phyloP scores from a whole-genome alignment of 2,113 vertebrate species.

The Taxidea taxus region DNA sequence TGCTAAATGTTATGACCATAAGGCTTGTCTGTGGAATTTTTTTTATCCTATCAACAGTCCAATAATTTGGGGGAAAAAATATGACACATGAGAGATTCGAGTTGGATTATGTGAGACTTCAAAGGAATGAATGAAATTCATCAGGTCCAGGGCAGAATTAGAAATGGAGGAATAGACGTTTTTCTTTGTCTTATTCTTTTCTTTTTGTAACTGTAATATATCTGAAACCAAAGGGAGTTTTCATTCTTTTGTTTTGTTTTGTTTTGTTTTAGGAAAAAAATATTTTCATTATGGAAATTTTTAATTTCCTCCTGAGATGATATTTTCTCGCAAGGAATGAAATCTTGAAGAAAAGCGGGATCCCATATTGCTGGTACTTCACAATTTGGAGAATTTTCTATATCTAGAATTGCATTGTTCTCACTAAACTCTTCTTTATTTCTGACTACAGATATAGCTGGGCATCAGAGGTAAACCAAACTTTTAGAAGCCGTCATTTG shows the following conservation, averaged over 20 bases:
- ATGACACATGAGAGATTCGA: not conserved
- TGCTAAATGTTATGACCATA: not conserved
- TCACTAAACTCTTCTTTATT: not conserved
- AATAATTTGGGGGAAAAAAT: not conserved
- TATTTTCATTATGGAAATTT: not conserved
- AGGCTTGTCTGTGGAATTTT: not conserved
- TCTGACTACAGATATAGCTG: not conserved
- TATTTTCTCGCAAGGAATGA: not conserved
- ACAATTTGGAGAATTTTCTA: not conserved
- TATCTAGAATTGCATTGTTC: not conserved
- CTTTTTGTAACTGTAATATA: not conserved
- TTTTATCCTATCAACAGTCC: not conserved
- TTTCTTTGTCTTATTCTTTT: no score
- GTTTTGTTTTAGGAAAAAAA: not conserved
- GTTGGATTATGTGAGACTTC: not conserved
- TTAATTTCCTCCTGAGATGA: not conserved
- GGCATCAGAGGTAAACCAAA: not conserved
- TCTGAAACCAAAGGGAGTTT: not conserved
- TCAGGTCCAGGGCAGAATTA: not conserved
- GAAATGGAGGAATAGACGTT: rapidly evolving
- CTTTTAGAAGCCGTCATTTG: not conserved
- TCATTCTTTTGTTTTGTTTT: not conserved
- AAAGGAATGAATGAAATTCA: not conserved
- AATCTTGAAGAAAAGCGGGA: not conserved
- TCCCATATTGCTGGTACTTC: not conserved